Evolutionary conservation across 1,140 invertebrate species (phyloP).

Genomic region (Antheraea mylitta): DNA sequence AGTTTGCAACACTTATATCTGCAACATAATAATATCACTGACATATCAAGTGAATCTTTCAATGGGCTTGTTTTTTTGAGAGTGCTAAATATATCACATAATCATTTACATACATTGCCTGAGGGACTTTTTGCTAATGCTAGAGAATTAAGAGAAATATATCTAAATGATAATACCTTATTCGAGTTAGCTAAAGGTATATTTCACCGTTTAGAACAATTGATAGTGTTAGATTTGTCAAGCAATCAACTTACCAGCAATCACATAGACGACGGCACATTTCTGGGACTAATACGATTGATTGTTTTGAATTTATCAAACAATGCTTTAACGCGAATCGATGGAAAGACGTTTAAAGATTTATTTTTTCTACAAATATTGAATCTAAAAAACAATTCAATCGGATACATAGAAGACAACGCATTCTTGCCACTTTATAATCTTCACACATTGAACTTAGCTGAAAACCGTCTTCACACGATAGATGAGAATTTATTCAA

Average conservation of each 20-base stretch:
- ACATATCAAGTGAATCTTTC: constrained; percentile 88
- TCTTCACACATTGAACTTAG: constrained; percentile 90
- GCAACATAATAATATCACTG: constrained; percentile 90
- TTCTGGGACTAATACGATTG: constrained; percentile 89
- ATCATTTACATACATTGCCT: constrained; percentile 87
- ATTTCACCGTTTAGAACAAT: constrained; percentile 90
- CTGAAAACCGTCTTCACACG: constrained; percentile 90
- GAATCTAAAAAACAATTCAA: constrained; percentile 92
- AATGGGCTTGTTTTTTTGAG: constrained; percentile 86
- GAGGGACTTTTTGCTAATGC: constrained; percentile 88
- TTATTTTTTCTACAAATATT: constrained; percentile 93
- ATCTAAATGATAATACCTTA: constrained; percentile 89
- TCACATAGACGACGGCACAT: constrained; percentile 90
- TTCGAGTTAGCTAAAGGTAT: constrained; percentile 89
- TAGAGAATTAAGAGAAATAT: constrained; percentile 89
- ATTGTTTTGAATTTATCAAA: constrained; percentile 92
- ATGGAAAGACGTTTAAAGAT: constrained; percentile 92
- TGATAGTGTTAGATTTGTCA: constrained; percentile 92
- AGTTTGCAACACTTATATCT: constrained; percentile 88
- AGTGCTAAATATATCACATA: constrained; percentile 91
- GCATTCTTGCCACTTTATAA: constrained; percentile 93
- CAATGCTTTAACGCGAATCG: constrained; percentile 90
- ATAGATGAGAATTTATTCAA: constrained; percentile 91
- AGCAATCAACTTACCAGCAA: constrained; percentile 91
- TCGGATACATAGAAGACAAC: constrained; percentile 91